Conservation (phyloP, 2,888 invertebrate species). For the Macrophya alboannulata region DNA sequence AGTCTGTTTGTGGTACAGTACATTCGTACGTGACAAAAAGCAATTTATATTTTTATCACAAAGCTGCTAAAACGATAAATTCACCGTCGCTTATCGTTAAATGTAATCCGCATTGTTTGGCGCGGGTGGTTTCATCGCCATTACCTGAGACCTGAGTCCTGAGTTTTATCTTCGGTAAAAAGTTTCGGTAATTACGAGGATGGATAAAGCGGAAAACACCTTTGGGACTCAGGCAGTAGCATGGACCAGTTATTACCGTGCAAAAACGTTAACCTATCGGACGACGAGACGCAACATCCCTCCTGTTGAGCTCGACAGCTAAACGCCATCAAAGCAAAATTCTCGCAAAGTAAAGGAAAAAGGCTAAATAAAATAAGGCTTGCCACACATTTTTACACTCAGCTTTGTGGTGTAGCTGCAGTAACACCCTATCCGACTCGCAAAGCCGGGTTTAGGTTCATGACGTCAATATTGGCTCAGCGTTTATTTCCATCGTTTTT, state of each 20-base stretch:
- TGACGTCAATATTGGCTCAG: conserved; percentile 28
- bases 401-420: conserved; percentile 8
- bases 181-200: conserved; percentile 23
- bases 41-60: background rate
- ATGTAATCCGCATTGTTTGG: conserved; percentile 24
- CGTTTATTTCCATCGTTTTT: background rate
- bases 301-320: conserved; percentile 37
- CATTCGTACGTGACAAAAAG: conserved; percentile 7
- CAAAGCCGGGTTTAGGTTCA: conserved; percentile 17
- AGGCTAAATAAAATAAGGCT: conserved; percentile 15
- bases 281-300: conserved; percentile 15
- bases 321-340: conserved; percentile 44
- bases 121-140: background rate
- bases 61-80: background rate
- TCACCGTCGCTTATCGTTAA: conserved; percentile 26
- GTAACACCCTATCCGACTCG: conserved; percentile 18
- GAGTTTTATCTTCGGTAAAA: conserved; percentile 21
- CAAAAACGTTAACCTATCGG: conserved; percentile 37
- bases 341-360: conserved; percentile 26
- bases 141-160: conserved; percentile 11
- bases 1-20: background rate
- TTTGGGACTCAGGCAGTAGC: background rate
- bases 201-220: conserved; percentile 36
- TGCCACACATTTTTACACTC: conserved; percentile 31
- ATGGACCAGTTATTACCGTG: conserved; percentile 38